Base-by-base conservation (phyloP, 2,888 invertebrate species). In the Phengaris arion region DNA sequence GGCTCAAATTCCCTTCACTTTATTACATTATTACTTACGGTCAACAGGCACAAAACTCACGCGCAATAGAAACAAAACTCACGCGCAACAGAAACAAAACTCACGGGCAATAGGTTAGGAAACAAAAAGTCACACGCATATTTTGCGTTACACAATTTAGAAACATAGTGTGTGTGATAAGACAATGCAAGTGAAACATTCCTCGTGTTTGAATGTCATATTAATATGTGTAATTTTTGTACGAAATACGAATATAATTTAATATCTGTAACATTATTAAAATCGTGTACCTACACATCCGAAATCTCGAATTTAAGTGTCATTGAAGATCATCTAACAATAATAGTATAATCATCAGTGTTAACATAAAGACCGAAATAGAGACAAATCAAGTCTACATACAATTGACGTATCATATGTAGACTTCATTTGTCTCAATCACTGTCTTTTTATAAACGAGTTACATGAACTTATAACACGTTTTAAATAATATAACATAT, bases 131-230 rank as follows among this genome's bases (percentile, higher is more conserved):
- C 64, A 13, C 64, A 64, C 64, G 13, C 35, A 64, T 45, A 59
- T 22, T 59, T 59, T 15, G 64, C 35, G 64, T 64, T 64, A 64
- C 64, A 45, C 64, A 64, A 64, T 45, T 35, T 45, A 13, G 64
- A 64, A 64, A 64, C 64, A 64, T 64, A 64, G 12, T 64, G 45
- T 45, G 6, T 45, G 64, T 64, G 64, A 64, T 64, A 64, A 64
- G 12, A 64, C 64, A 64, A 64, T 45, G 6, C 59, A 59, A 59
- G 22, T 59, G 64, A 35, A 22, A 64, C 59, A 64, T 64, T 64
- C 64, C 35, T 64, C 10, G 10, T 9, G 9, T 15, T 9, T 59
- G 6, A 64, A 64, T 64, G 64, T 12, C 35, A 35, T 64, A 10
- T 48, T 6, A 6, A 48, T 6, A 64, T 64, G 35, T 70, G 51